Base-by-base conservation (phyloP, 2,797 vertebrate genomes). In the Capromys pilorides region DNA sequence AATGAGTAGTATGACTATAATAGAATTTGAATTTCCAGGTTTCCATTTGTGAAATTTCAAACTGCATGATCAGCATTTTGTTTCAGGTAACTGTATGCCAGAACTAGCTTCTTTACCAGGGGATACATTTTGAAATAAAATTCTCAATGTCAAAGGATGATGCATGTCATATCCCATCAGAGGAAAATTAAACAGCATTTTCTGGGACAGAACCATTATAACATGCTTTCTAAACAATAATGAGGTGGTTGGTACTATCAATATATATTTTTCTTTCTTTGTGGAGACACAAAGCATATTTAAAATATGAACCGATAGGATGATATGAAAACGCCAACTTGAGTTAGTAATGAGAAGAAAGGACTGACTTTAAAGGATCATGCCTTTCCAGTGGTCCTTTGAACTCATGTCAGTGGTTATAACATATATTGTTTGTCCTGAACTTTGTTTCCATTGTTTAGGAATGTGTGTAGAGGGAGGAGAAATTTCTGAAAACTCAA, bases 141-240 rank as follows among this genome's bases (percentile, higher is more conserved):
- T 62, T 85, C 88, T 73, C 10, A 19, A 21, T 83, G 84, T 86
- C 89, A 90, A 91, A 79, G 41, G 87, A 3, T 73, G 57, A 69
- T 31, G 94, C 33, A 51, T 93, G 57, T 5, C 62, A 78, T 89
- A 88, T 71, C 7, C 91, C 31, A 69, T 92, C 90, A 87, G 77
- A 93, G 62, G 64, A 22, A 96, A 95, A 92, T 92, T 49, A 82
- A 94, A 64, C 77, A 90, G 54, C 36, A 75, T 88, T 94, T 92
- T 21, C 73, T 69, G 90, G 22, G 73, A 59, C 21, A 95, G 75
- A 96, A 93, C 73, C n/a, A 88, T 88, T 86, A 86, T 67, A 57
- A n/a, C 73, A 83, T 62, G 28, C 24, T 85, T 87, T 36, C 31
- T 88, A 39, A 91, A 84, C 67, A 84, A 80, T 67, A n/a, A 59